These are phyloP conservation scores for Synchiropus splendidus DNA, from an alignment of 2,113 vertebrate genomes.

Conservation along the genomic window DNA sequence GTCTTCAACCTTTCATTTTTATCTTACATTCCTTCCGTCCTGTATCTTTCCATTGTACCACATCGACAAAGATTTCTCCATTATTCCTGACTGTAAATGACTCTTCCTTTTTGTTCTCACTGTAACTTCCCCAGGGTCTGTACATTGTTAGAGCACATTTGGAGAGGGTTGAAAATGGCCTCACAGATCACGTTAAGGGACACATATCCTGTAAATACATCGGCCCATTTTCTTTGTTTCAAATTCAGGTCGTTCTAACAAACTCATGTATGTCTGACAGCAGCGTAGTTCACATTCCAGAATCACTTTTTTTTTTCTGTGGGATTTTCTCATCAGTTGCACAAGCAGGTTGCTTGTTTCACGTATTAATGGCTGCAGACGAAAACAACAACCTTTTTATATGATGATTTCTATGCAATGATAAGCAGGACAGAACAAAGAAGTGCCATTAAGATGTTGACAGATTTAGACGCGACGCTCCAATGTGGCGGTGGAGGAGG, in stretches of 20 bases:
- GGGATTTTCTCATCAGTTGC: conserved; percentile 24
- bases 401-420: conserved; percentile 62
- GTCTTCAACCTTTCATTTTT: conserved; percentile 29
- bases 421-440: conserved; percentile 59
- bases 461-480: conserved; percentile 37
- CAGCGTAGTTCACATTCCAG: too few relatives aligned
- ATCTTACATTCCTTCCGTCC: conserved; percentile 21
- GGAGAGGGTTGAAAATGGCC: conserved; percentile 12
- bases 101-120: conserved; percentile 24
- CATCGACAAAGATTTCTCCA: conserved; percentile 37
- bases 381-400: conserved; percentile 9
- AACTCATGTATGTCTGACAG: not conserved
- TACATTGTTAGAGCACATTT: too few relatives aligned
- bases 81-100: conserved; percentile 52
- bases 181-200: conserved; percentile 33
- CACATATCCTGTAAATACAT: conserved; percentile 19
- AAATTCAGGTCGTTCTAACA: conserved; percentile 3
- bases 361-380: conserved; percentile 41
- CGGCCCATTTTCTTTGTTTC: conserved; percentile 10
- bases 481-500: conserved; percentile 29
- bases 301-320: conserved; percentile 20
- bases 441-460: conserved; percentile 60
- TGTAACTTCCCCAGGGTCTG: conserved; percentile 18
- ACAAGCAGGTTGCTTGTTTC: conserved; percentile 1
- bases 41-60: conserved; percentile 29